Base-by-base conservation (phyloP, 92 coral and sea anemone species). In the Isaurus tuberculatus region DNA sequence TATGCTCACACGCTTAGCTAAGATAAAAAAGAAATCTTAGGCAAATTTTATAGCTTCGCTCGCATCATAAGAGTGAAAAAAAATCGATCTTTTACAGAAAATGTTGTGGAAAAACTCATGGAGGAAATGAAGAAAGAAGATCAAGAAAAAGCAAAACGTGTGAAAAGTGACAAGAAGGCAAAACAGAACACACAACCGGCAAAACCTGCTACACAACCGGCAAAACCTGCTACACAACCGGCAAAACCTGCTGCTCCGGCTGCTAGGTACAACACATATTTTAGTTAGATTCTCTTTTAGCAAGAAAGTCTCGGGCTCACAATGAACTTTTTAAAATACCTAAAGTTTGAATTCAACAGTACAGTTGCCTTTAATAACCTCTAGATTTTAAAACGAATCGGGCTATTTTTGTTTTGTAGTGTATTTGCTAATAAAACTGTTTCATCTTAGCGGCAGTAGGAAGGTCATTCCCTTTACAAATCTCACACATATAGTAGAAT, bases 51-150 rank as follows among this genome's bases (percentile, higher is more conserved):
- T 0, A 49, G 46, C 46, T 11, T 49, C 5, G 58, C 22, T 49
- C 13, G 19, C 58, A 49, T 19, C 58, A 49, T 13, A 49, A 49
- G 58, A 10, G 3, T 3, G 16, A 49, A 49, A 49, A 15, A 49
- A 49, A 15, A 49, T 14, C 17, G 13, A 32, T 1, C 32, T 58
- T 2, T 22, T 57, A 22, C 11, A 77, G 82, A 77, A 58, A 77
- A 77, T 60, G 82, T 77, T 14, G 82, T 77, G 20, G 82, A 77
- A 42, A 77, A 77, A 58, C 70, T 77, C 5, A 77, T 77, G 82
- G 49, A 77, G 55, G 82, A 77, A 48, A 77, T 77, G 82, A 77
- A 60, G 70, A 77, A 77, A 58, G 82, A 77, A 60, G 82, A 77
- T 25, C 64, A 51, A 19, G 82, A 77, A 19, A 8, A 57, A 32